These are phyloP conservation scores for Dendropsophus ebraccatus DNA, from an alignment of 2,113 vertebrate genomes.

Conservation along the genomic window DNA sequence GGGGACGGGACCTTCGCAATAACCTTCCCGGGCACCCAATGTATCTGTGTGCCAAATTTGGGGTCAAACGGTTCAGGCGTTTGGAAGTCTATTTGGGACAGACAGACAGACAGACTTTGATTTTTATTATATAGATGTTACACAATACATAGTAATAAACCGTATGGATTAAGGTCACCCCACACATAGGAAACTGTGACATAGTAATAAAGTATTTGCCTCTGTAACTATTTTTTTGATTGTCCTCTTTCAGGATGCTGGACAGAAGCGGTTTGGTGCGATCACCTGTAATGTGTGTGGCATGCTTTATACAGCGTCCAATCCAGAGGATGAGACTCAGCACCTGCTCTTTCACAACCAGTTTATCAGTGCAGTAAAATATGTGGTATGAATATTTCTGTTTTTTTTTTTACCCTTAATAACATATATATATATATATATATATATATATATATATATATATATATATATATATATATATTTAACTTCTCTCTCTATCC, in stretches of 20 bases:
- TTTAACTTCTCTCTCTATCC: too few relatives aligned
- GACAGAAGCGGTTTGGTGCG: constrained; percentile 93
- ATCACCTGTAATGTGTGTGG: constrained; percentile 93
- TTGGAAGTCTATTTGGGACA: too few relatives aligned
- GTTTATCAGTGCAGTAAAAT: constrained; percentile 97
- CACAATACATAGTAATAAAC: neutral
- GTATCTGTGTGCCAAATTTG: too few relatives aligned
- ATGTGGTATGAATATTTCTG: constrained; percentile 84
- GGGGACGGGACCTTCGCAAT: too few relatives aligned
- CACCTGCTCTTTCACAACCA: constrained; percentile 98
- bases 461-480: too few relatives aligned
- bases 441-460: too few relatives aligned
- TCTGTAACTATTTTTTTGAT: neutral
- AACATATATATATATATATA: too few relatives aligned
- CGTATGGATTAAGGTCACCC: neutral
- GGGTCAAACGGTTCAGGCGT: too few relatives aligned
- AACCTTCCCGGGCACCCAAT: too few relatives aligned
- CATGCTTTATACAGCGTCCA: constrained; percentile 95
- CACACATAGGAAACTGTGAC: neutral
- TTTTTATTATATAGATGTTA: too few relatives aligned
- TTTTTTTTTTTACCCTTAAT: too few relatives aligned
- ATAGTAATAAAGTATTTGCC: neutral
- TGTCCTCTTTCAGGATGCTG: constrained; percentile 79
- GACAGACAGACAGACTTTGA: too few relatives aligned
- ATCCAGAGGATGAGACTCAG: constrained; percentile 95